These are phyloP conservation scores for Himalopsyche kuldschensis DNA, from an alignment of 2,888 invertebrate species.

Conservation along the genomic window DNA sequence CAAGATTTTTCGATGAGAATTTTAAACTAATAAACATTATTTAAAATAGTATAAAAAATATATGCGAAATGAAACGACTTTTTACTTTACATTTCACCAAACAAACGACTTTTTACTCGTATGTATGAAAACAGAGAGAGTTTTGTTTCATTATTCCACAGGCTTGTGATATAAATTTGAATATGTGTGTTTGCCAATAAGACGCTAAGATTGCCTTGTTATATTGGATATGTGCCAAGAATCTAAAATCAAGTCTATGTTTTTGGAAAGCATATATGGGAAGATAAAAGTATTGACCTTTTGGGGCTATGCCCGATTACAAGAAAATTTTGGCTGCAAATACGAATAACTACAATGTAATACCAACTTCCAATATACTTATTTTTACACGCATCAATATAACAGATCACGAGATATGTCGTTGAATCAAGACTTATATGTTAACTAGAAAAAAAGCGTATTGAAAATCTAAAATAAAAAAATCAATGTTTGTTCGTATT, in stretches of 20 bases:
- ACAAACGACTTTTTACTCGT: not conserved
- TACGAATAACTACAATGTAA: not conserved
- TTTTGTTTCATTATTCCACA: not conserved
- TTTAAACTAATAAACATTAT: too few species aligned
- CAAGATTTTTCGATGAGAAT: too few species aligned
- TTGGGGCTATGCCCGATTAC: not conserved
- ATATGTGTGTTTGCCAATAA: not conserved
- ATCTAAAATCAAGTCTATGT: not conserved
- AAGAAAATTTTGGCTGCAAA: not conserved
- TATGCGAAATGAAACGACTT: too few species aligned
- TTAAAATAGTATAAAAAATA: too few species aligned
- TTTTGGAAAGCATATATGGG: not conserved
- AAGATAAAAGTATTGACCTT: not conserved
- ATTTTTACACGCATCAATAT: too few species aligned
- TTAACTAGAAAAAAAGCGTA: too few species aligned
- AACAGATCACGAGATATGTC: too few species aligned
- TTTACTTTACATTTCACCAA: too few species aligned
- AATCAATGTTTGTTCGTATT: too few species aligned
- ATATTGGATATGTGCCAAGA: not conserved
- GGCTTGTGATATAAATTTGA: not conserved
- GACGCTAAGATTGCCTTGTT: not conserved
- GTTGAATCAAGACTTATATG: too few species aligned
- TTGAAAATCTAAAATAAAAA: too few species aligned
- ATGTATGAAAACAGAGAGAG: not conserved
- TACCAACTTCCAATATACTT: too few species aligned